Conservation (phyloP, 2,113 vertebrate genomes). For the Pomatorhinus ruficollis region DNA sequence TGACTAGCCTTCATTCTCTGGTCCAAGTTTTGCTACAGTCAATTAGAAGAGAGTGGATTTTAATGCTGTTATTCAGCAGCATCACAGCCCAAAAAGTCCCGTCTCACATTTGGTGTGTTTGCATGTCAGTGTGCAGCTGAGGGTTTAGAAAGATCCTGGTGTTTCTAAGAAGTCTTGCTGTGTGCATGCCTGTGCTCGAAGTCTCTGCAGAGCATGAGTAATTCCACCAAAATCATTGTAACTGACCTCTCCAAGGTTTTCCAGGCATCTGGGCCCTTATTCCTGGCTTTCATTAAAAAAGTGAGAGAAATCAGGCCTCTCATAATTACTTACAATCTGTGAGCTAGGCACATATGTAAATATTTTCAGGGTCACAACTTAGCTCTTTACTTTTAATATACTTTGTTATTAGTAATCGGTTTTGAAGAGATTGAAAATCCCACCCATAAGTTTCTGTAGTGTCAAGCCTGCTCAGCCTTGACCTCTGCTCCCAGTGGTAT, state of each 20-base stretch:
- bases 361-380: conserved; percentile 34
- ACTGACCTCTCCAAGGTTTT: background rate
- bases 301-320: conserved; percentile 24
- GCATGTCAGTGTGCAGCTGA: background rate
- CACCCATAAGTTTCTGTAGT: conserved; percentile 18
- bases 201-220: background rate
- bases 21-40: background rate
- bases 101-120: background rate
- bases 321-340: conserved; percentile 20
- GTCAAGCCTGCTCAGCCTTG: background rate
- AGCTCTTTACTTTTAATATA: conserved; percentile 46
- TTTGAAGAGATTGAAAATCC: conserved; percentile 39
- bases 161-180: background rate
- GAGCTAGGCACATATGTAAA: conserved; percentile 27
- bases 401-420: background rate
- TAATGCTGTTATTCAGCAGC: background rate
- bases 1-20: background rate
- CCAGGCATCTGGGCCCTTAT: background rate
- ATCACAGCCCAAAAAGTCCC: background rate
- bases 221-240: background rate
- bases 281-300: conserved; percentile 15
- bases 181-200: background rate
- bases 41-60: background rate
- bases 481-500: background rate
- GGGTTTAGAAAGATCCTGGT: background rate